phyloP scores from a whole-genome alignment of 2,888 invertebrate genomes.

The Noctua comes region DNA sequence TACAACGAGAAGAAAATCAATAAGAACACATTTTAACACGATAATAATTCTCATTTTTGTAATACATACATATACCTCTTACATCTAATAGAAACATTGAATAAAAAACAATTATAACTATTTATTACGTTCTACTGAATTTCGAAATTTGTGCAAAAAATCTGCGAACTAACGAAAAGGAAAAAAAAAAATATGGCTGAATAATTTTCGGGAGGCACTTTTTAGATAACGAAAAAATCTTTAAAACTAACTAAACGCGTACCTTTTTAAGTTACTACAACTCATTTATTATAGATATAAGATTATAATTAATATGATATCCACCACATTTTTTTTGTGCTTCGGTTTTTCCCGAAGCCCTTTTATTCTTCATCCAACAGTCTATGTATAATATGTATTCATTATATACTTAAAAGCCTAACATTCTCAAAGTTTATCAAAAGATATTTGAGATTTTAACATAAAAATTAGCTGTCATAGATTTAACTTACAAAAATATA shows the following conservation, averaged over 20 bases:
- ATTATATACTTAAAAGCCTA: conserved; percentile 36
- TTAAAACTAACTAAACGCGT: background rate
- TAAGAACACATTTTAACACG: conserved; percentile 23
- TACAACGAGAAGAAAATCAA: conserved; percentile 28
- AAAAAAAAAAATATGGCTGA: background rate
- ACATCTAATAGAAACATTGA: conserved; percentile 21
- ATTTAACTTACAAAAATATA: conserved; percentile 24
- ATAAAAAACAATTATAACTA: background rate
- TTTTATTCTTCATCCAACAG: conserved; percentile 59
- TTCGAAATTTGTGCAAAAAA: conserved; percentile 35
- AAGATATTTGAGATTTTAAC: conserved; percentile 27
- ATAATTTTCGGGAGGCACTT: conserved; percentile 46
- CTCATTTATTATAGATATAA: conserved; percentile 5
- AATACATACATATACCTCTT: background rate
- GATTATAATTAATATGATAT: conserved; percentile 44
- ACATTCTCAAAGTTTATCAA: conserved; percentile 23
- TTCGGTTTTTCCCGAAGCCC: conserved; percentile 48
- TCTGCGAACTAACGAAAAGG: background rate
- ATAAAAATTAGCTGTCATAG: conserved; percentile 8
- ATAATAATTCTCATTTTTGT: conserved; percentile 20
- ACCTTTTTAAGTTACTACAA: conserved; percentile 38
- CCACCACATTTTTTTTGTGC: conserved; percentile 62
- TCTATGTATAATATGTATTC: conserved; percentile 54
- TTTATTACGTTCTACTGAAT: background rate
- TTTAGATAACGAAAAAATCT: background rate